These are phyloP conservation scores for Tolypeutes matacus DNA, from an alignment of 2,797 vertebrate species.

Conservation along the genomic window DNA sequence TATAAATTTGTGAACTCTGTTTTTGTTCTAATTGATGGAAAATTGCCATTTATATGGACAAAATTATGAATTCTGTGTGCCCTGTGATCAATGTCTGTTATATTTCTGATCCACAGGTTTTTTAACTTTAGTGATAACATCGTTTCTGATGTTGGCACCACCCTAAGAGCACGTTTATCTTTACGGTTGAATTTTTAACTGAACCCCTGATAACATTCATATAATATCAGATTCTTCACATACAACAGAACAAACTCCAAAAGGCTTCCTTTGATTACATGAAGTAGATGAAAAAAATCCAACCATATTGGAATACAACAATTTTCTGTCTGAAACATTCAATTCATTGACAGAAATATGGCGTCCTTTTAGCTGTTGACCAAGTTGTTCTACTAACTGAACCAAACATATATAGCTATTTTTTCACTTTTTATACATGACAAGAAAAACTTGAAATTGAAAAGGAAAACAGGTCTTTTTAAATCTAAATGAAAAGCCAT, in stretches of 20 bases:
- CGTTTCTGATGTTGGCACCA: background rate
- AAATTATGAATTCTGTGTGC: background rate
- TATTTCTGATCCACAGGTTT: background rate
- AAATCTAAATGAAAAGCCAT: background rate
- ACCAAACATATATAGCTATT: background rate
- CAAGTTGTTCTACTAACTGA: background rate
- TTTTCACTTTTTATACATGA: background rate
- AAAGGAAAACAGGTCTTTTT: background rate
- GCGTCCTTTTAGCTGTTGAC: background rate
- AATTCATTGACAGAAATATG: background rate
- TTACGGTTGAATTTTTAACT: background rate
- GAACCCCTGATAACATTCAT: background rate
- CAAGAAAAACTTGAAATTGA: background rate
- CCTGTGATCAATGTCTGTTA: background rate
- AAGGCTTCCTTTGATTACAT: background rate
- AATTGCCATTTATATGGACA: background rate
- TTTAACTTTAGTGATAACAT: background rate
- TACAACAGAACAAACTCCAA: background rate
- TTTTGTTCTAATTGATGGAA: background rate
- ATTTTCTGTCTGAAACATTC: background rate
- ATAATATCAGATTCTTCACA: background rate
- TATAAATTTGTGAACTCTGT: background rate
- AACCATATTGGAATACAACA: background rate
- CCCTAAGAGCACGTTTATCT: background rate
- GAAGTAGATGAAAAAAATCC: background rate